Percentiles rank a stretch among this genome's conserved stretches.
phyloP scores from a whole-genome alignment of 92 coral and sea anemone species.

The Porites cylindrica region DNA sequence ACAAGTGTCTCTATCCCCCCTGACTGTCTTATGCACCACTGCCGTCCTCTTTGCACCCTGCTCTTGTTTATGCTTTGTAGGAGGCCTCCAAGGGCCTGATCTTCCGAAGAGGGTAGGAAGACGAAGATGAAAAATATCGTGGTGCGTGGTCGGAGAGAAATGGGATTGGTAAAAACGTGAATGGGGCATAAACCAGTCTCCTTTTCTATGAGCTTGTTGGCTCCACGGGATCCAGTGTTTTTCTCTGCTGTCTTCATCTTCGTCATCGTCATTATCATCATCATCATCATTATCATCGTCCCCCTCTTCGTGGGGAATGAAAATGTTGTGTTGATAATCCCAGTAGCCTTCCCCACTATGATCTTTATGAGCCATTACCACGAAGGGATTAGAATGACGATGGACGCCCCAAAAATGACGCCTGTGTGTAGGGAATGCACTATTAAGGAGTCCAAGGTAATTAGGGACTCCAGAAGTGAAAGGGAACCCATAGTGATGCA shows the following conservation, averaged over 20 bases:
- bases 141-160: conserved; percentile 7
- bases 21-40: conserved; percentile 38
- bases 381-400: conserved; percentile 28
- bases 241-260: conserved; percentile 20
- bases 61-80: conserved; percentile 14
- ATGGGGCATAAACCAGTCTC: conserved; percentile 41
- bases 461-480: conserved; percentile 9
- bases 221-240: conserved; percentile 44
- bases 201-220: conserved; percentile 43
- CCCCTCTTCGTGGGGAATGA: conserved; percentile 29
- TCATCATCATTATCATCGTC: neutral
- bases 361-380: conserved; percentile 50
- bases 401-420: conserved; percentile 32
- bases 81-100: conserved; percentile 46
- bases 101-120: conserved; percentile 37
- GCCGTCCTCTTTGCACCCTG: conserved; percentile 49
- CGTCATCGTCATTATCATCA: conserved; percentile 5
- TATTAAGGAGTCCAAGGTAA: neutral
- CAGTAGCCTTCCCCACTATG: conserved; percentile 43
- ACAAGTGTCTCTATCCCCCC: conserved; percentile 56
- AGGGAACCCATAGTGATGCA: conserved; percentile 6
- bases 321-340: conserved; percentile 55
- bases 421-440: neutral
- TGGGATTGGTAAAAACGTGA: conserved; percentile 4
- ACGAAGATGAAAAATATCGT: conserved; percentile 41